phyloP scores from a whole-genome alignment of 2,113 vertebrate species.

The Fregata magnificens region DNA sequence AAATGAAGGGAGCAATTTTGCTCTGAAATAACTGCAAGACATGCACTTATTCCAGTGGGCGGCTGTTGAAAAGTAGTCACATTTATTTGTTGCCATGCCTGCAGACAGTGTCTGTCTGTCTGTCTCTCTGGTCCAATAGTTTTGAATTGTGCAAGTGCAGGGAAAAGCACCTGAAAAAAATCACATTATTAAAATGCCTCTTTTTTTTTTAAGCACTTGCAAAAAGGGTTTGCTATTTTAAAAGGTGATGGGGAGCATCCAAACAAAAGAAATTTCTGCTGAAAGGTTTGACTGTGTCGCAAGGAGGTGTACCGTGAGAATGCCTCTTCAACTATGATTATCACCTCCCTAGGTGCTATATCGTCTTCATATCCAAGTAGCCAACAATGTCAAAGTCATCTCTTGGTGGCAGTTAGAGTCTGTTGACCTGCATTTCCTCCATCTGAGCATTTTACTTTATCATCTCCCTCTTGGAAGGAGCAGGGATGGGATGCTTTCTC shows the following conservation, averaged over 20 bases:
- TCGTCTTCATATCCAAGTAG: not conserved
- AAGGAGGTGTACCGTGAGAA: not conserved
- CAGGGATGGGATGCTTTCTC: not conserved
- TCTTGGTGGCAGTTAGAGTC: not conserved
- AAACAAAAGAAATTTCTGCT: not conserved
- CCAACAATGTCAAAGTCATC: not conserved
- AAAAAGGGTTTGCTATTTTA: not conserved
- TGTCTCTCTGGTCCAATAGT: not conserved
- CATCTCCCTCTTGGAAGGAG: not conserved
- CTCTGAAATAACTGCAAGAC: constrained; percentile 16
- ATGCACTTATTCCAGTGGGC: constrained; percentile 1
- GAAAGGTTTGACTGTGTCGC: not conserved
- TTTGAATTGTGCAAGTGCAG: not conserved
- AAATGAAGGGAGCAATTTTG: constrained; percentile 11
- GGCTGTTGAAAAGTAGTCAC: constrained; percentile 18
- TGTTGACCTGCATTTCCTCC: not conserved
- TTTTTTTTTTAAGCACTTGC: not conserved
- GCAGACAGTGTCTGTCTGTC: constrained; percentile 40
- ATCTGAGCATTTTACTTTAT: not conserved
- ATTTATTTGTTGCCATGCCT: constrained; percentile 57
- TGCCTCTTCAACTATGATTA: not conserved
- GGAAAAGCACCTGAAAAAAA: not conserved
- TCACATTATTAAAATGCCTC: not conserved
- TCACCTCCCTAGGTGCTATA: not conserved
- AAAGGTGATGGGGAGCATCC: not conserved